Evolutionary conservation across 2,797 vertebrate genomes (phyloP).

Genomic region (Gambusia yucatana): DNA sequence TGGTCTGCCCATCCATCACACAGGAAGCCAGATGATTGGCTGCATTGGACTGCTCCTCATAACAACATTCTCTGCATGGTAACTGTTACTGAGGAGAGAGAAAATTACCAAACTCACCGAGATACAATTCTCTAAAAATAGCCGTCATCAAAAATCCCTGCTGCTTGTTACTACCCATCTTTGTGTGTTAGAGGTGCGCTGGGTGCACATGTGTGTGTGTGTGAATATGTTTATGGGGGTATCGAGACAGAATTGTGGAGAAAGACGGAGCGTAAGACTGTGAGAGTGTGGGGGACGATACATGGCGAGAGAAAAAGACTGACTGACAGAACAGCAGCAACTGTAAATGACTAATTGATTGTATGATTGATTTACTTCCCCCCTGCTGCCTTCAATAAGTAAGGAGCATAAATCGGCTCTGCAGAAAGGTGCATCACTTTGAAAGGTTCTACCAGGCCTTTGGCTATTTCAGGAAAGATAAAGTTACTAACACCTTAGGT

Average conservation of each 20-base stretch:
- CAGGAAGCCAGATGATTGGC: slow-evolving; percentile 69
- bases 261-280: slow-evolving; percentile 12
- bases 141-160: slow-evolving; percentile 71
- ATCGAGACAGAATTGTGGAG: slow-evolving; percentile 31
- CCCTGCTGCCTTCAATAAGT: slow-evolving; percentile 61
- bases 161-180: slow-evolving; percentile 55
- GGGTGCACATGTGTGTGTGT: slow-evolving; percentile 9
- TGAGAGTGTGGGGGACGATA: slow-evolving; percentile 24
- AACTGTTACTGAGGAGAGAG: slow-evolving; percentile 76
- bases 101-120: slow-evolving; percentile 75
- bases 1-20: slow-evolving; percentile 68
- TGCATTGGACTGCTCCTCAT: slow-evolving; percentile 59
- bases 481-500: slow-evolving; percentile 54
- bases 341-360: slow-evolving; percentile 69
- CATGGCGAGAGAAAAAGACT: slow-evolving; percentile 54
- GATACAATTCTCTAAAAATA: slow-evolving; percentile 79
- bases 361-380: slow-evolving; percentile 74
- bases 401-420: slow-evolving; percentile 65
- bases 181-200: slow-evolving; percentile 9
- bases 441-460: slow-evolving; percentile 38
- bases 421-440: slow-evolving; percentile 35
- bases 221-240: slow-evolving; percentile 8
- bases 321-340: slow-evolving; percentile 62
- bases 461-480: slow-evolving; percentile 45
- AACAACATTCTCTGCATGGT: slow-evolving; percentile 76